phyloP scores from a whole-genome alignment of 2,888 invertebrate genomes.

The Papilio protenor region DNA sequence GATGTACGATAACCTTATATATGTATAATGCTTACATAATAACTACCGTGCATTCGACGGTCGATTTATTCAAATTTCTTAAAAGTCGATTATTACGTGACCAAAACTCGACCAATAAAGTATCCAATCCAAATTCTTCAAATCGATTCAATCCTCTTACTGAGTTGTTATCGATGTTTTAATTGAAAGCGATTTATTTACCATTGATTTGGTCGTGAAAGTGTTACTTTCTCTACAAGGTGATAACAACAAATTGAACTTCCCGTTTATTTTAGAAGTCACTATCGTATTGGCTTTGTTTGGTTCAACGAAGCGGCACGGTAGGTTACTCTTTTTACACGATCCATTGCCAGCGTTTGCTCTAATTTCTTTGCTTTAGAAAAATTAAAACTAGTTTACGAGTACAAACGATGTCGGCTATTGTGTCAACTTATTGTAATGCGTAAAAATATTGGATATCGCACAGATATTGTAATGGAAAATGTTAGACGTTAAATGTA shows the following conservation, averaged over 20 bases:
- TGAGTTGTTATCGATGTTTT: constrained; percentile 50
- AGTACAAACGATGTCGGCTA: constrained; percentile 15
- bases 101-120: constrained; percentile 37
- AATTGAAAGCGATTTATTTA: constrained; percentile 67
- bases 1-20: not conserved
- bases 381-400: constrained; percentile 26
- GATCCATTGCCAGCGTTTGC: constrained; percentile 32
- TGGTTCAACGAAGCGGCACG: constrained; percentile 26
- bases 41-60: constrained; percentile 8
- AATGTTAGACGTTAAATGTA: not conserved
- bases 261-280: constrained; percentile 65
- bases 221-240: constrained; percentile 70
- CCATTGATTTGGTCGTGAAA: constrained; percentile 72
- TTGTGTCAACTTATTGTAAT: constrained; percentile 5
- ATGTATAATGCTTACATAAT: not conserved
- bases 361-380: constrained; percentile 30
- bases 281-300: constrained; percentile 50
- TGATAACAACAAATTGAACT: constrained; percentile 62
- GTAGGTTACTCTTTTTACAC: constrained; percentile 40
- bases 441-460: not conserved
- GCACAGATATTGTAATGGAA: not conserved
- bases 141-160: constrained; percentile 51
- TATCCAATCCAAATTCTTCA: constrained; percentile 45
- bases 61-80: constrained; percentile 18
- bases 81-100: constrained; percentile 33